Evolutionary conservation across 2,888 invertebrate species (phyloP), one percentile per base, ranked within the genome.

Genomic region (Drosophila prostipennis): DNA sequence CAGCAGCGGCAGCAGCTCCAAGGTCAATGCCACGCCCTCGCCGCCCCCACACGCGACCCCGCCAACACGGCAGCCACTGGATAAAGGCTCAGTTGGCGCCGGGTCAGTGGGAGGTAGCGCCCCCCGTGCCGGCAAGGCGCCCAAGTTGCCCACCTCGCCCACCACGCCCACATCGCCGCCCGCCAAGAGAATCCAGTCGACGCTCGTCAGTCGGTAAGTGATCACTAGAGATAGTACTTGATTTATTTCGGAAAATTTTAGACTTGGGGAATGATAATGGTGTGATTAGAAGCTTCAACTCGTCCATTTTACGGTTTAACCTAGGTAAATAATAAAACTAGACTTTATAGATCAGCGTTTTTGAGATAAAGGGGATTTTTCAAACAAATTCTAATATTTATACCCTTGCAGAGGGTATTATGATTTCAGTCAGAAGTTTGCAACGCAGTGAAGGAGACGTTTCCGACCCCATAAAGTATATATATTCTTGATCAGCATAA

Each of bases 151-250:
- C 45, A 74, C 76, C 37, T 74, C 82, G 37, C 82, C 89, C 23
- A 78, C 81, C 6, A 64, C 73, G 19, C 53, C 89, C 60, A 76
- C 89, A 64, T 59, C 81, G 74, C 81, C 56, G 32, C 78, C 83
- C 36, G 67, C 72, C 11, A 84, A 87, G 51, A 73, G 80, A 45
- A 48, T 84, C 55, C 84, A 80, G 49, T 55, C 80, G 11, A 36
- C 70, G 51, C 63, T 79, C 10, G 51, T 72, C 13, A 91, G 91
- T 65, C 90, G 91, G 91, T 91, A 75, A 90, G 91, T 89, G 14
- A n/a, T 29, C 54, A 10, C 4, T 10, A n/a, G 5, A 37, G 14
- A n/a, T 23, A 13, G 16, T 39, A 54, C 54, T 14, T 14, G 26
- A 32, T 57, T 39, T 53, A 48, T 48, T 48, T 34, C 3, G 48